phyloP scores from a whole-genome alignment of 2,888 invertebrate species.

The Hoplodrina ambigua region DNA sequence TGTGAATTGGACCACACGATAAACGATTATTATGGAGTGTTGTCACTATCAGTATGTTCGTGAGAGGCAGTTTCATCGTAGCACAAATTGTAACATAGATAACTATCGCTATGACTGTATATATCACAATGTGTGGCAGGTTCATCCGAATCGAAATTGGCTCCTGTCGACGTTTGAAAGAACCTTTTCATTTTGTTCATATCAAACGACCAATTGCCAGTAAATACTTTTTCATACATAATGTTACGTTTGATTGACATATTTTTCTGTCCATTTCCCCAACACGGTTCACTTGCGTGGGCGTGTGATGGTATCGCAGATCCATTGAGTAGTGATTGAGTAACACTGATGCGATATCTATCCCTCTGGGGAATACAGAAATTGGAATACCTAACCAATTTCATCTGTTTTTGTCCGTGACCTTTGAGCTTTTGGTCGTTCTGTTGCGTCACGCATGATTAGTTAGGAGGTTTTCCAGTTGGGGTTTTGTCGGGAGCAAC shows the following conservation, averaged over 20 bases:
- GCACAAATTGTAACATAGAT: background rate
- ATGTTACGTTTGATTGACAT: slow-evolving; percentile 19
- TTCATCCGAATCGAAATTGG: background rate
- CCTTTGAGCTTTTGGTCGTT: slow-evolving; percentile 4
- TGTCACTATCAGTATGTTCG: slow-evolving; percentile 2
- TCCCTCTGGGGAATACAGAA: slow-evolving; percentile 12
- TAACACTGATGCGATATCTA: slow-evolving; percentile 10
- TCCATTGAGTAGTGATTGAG: slow-evolving; percentile 22
- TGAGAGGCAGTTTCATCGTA: background rate
- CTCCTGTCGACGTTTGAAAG: slow-evolving; percentile 12
- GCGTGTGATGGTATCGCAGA: slow-evolving; percentile 2
- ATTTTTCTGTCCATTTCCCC: slow-evolving; percentile 8
- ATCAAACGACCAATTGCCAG: background rate
- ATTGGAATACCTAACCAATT: slow-evolving; percentile 19
- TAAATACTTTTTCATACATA: slow-evolving; percentile 7
- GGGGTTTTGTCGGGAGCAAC: background rate
- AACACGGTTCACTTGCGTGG: background rate
- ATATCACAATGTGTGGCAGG: background rate
- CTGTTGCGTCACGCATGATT: slow-evolving; percentile 5
- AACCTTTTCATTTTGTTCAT: background rate
- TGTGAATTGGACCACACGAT: background rate
- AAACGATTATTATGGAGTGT: background rate
- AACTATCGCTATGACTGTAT: background rate
- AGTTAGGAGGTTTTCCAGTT: slow-evolving; percentile 1
- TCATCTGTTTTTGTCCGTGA: slow-evolving; percentile 13